These are phyloP conservation scores for Pediacus dermestoides DNA, from an alignment of 2,888 invertebrate genomes.

Conservation along the genomic window DNA sequence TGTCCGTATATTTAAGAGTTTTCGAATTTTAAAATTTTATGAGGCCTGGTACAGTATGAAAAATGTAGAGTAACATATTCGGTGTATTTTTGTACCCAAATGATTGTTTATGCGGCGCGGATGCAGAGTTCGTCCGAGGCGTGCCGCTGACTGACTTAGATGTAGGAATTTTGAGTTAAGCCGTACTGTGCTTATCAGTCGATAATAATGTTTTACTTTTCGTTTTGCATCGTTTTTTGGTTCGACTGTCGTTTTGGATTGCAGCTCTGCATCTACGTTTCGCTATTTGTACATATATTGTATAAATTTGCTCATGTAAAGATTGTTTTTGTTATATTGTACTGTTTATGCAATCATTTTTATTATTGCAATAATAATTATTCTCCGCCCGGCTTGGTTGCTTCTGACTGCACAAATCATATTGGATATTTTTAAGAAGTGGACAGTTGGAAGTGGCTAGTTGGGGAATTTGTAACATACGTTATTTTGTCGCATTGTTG, in stretches of 20 bases:
- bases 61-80: slow-evolving; percentile 47
- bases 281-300: slow-evolving; percentile 46
- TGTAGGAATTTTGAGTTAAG: slow-evolving; percentile 39
- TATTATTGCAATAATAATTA: slow-evolving; percentile 25
- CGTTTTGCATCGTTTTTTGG: slow-evolving; percentile 33
- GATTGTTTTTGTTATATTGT: slow-evolving; percentile 50
- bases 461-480: slow-evolving; percentile 24
- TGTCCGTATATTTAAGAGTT: slow-evolving; percentile 52
- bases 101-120: slow-evolving; percentile 44
- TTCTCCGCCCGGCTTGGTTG: too few relatives aligned
- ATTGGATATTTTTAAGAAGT: slow-evolving; percentile 4
- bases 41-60: slow-evolving; percentile 51
- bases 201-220: slow-evolving; percentile 35
- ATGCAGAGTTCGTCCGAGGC: slow-evolving; percentile 39
- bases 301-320: slow-evolving; percentile 51
- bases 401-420: too few relatives aligned
- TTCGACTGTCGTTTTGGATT: slow-evolving; percentile 34
- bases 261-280: slow-evolving; percentile 31
- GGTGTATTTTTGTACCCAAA: slow-evolving; percentile 53
- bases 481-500: slow-evolving; percentile 44
- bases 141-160: slow-evolving; percentile 48
- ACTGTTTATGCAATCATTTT: slow-evolving; percentile 38
- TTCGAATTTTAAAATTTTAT: slow-evolving; percentile 52
- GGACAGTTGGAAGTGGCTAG: neutral
- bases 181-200: slow-evolving; percentile 35